A percentile compares a stretch with the other conserved stretches of the same genome.
Evolutionary conservation across 2,888 invertebrate genomes (phyloP).

Genomic region (Caenorhabditis sp.): DNA sequence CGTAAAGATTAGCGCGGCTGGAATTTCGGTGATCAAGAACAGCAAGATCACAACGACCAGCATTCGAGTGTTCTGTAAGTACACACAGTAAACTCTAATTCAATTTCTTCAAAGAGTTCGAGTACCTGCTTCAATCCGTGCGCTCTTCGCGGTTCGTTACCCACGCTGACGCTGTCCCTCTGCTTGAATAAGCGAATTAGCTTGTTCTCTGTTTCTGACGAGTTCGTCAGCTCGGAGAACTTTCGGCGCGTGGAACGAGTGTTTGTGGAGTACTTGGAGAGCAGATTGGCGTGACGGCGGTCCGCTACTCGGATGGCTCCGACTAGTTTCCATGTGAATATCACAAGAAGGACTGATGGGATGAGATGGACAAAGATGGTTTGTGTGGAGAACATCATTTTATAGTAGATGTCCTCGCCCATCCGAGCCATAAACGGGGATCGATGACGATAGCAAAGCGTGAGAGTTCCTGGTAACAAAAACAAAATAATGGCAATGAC

Average conservation of each 20-base stretch:
- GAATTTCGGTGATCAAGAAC: conserved; percentile 71
- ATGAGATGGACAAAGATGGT: conserved; percentile 91
- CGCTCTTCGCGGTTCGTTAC: conserved; percentile 71
- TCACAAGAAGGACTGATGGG: conserved; percentile 90
- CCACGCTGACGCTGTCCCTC: conserved; percentile 67
- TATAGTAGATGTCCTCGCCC: conserved; percentile 86
- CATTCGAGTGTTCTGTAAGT: conserved; percentile 82
- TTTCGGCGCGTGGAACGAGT: conserved; percentile 57
- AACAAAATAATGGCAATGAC: not conserved
- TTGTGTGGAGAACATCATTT: conserved; percentile 81
- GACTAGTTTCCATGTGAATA: conserved; percentile 90
- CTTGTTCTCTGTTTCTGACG: conserved; percentile 57
- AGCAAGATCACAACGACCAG: conserved; percentile 80
- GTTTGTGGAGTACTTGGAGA: conserved; percentile 61
- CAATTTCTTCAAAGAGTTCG: not conserved
- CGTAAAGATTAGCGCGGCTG: conserved; percentile 79
- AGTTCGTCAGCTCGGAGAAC: conserved; percentile 48
- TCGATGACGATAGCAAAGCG: conserved; percentile 64
- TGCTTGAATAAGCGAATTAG: conserved; percentile 59
- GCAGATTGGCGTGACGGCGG: conserved; percentile 82
- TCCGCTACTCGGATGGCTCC: conserved; percentile 89
- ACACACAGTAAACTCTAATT: not conserved
- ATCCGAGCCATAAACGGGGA: conserved; percentile 63
- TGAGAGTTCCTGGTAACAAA: conserved; percentile 61
- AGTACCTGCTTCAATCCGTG: conserved; percentile 75